Base-by-base conservation (phyloP, 2,888 invertebrate genomes). In the Lasiommata megera region DNA sequence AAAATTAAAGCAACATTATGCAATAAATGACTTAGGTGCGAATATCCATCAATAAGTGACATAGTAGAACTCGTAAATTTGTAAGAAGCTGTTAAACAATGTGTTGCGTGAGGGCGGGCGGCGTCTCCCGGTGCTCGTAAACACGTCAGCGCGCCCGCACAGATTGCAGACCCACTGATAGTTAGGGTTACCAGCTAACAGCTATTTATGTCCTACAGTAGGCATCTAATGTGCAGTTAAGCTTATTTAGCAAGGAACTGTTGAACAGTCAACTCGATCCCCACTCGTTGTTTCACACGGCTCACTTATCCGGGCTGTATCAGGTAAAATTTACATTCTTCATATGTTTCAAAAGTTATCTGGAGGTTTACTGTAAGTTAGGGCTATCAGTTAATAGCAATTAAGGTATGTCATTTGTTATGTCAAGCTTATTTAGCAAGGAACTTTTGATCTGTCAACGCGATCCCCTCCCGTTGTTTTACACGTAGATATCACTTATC, bases 91-190 rank as follows among this genome's bases (percentile, higher is more conserved):
- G 84, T 84, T 85, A 82, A 82, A 88, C 87, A 88, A 88, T 87
- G 84, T 82, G 81, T 77, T 78, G 79, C 71, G 73, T 67, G 84
- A 82, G 79, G 86, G 86, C 84, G 83, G 84, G 81, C 78, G 80
- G 82, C 70, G 72, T 74, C 76, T 58, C 72, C 72, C 70, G 72
- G 70, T 66, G 71, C 74, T 80, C 87, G 79, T 89, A 88, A 89
- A 88, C 83, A 80, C 85, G 79, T 88, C 88, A 84, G 76, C 76
- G 76, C 78, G 83, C 78, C 82, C 86, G 83, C 86, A 83, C 87
- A 82, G 83, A 82, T 82, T 78, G 82, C 78, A 68, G 73, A 66
- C 76, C 73, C 73, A 73, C 79, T 70, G 84, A 65, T 44, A 41
- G 41, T 17, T 53, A 53, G 53, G 53, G 53, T 53, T 53, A 53